A percentile compares a stretch with the other conserved stretches of the same genome.
These are phyloP conservation scores for Lucinisca nassula DNA, from an alignment of 2,888 invertebrate genomes.

Conservation along the genomic window DNA sequence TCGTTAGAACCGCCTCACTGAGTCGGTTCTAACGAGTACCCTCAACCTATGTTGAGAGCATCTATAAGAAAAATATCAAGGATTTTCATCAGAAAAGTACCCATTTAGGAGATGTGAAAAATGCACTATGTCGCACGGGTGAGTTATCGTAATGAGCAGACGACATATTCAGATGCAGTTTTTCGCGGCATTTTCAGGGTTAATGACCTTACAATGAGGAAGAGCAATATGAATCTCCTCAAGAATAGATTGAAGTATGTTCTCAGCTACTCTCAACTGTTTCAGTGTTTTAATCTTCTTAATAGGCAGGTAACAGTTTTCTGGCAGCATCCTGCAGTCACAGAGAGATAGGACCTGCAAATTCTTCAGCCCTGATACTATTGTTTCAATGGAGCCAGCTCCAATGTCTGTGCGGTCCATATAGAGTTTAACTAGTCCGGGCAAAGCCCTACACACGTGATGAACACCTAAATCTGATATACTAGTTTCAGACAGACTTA, in stretches of 20 bases:
- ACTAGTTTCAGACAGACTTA: constrained; percentile 68
- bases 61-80: no score
- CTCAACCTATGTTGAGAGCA: no score
- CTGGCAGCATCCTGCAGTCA: not conserved
- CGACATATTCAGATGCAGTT: no score
- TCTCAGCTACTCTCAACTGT: not conserved
- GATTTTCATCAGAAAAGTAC: no score
- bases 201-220: not conserved
- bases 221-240: not conserved
- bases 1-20: no score
- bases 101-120: no score
- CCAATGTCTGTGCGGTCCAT: constrained; percentile 66
- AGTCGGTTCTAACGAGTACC: no score
- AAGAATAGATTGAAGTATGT: not conserved
- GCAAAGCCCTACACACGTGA: constrained; percentile 73
- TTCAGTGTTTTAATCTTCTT: constrained; percentile 26
- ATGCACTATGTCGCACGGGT: no score
- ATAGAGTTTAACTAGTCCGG: constrained; percentile 67
- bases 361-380: constrained; percentile 67
- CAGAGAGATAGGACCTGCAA: constrained; percentile 41
- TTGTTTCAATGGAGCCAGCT: constrained; percentile 62
- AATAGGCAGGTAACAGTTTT: constrained; percentile 7
- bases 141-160: no score
- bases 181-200: no score
- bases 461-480: constrained; percentile 77